A percentile compares a stretch with the other conserved stretches of the same genome.
Evolutionary conservation across 2,888 invertebrate genomes (phyloP).

Genomic region (Harpagoxenus sublaevis): DNA sequence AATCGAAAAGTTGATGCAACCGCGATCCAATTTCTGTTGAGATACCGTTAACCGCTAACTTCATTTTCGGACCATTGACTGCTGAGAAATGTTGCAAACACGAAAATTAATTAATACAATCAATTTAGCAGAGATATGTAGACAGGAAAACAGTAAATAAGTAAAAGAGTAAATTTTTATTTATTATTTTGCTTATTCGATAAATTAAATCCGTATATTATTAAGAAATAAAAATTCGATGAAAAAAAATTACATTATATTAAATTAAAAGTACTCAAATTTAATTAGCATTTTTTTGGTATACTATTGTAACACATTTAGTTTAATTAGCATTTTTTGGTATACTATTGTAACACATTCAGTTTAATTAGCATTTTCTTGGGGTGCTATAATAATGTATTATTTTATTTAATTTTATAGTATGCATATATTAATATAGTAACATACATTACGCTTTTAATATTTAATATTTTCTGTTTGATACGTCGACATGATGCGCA

Average conservation of each 20-base stretch:
- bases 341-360: neutral
- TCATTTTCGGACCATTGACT: constrained; percentile 49
- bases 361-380: constrained; percentile 3
- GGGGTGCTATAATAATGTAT: neutral
- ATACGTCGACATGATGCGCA: neutral
- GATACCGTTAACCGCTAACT: constrained; percentile 49
- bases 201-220: neutral
- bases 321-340: constrained; percentile 4
- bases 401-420: neutral
- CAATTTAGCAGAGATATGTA: neutral
- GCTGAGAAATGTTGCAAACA: constrained; percentile 23
- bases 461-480: constrained; percentile 10
- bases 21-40: constrained; percentile 51
- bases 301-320: neutral
- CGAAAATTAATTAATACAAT: constrained; percentile 41
- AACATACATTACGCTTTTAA: neutral
- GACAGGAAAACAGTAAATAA: neutral
- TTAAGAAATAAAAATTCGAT: constrained; percentile 1
- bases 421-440: neutral
- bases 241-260: neutral
- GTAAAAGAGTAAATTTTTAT: neutral
- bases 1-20: constrained; percentile 64
- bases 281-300: neutral
- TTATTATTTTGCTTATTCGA: neutral
- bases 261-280: neutral